A percentile compares a stretch with the other conserved stretches of the same genome.
phyloP scores from a whole-genome alignment of 2,888 invertebrate species.

The Amphipyra berbera region DNA sequence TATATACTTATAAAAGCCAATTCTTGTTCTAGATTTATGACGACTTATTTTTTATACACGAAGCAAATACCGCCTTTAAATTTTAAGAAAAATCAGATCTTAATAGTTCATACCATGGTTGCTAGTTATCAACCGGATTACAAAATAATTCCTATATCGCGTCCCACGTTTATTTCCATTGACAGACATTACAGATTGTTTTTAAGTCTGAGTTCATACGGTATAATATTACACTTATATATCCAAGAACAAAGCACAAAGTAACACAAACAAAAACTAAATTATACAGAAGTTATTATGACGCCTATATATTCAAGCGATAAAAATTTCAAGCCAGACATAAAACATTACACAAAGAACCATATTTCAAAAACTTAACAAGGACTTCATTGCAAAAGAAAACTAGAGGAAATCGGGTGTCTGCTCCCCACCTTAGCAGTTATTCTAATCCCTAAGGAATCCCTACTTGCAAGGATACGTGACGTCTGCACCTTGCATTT shows the following conservation, averaged over 20 bases:
- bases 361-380: conserved; percentile 55
- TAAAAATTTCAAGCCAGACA: conserved; percentile 49
- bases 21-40: too few species aligned
- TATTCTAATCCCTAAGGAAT: conserved; percentile 70
- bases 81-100: too few species aligned
- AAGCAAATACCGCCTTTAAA: too few species aligned
- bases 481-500: conserved; percentile 74
- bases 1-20: too few species aligned
- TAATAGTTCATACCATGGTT: too few species aligned
- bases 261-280: conserved; percentile 42
- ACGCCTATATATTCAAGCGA: conserved; percentile 44
- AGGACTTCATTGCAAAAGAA: conserved; percentile 51
- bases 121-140: too few species aligned
- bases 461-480: conserved; percentile 69
- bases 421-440: conserved; percentile 41
- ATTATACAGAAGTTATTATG: conserved; percentile 50
- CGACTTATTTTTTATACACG: too few species aligned
- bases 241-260: conserved; percentile 24
- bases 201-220: too few species aligned
- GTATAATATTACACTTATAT: too few species aligned
- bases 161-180: too few species aligned
- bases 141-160: too few species aligned
- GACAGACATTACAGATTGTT: too few species aligned
- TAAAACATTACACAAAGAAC: conserved; percentile 55
- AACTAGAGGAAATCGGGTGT: conserved; percentile 54